A percentile compares a stretch with the other conserved stretches of the same genome.
These are phyloP conservation scores for Euplagia quadripunctaria DNA, from an alignment of 2,888 invertebrate genomes.

Conservation along the genomic window DNA sequence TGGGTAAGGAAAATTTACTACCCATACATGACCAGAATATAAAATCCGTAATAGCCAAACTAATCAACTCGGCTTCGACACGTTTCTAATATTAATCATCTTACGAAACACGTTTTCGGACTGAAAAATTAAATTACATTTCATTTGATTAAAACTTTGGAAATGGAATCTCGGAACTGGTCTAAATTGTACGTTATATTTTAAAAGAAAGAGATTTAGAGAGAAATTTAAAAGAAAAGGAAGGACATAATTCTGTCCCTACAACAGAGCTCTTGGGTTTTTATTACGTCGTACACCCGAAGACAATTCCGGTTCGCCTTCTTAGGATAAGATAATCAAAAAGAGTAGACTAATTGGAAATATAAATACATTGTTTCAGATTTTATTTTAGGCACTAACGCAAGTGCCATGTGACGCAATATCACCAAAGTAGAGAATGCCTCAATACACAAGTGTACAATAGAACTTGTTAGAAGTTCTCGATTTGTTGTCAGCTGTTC, in stretches of 20 bases:
- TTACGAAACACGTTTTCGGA: conserved; percentile 29
- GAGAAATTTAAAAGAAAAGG: conserved; percentile 59
- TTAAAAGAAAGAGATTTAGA: conserved; percentile 55
- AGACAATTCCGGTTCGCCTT: conserved; percentile 41
- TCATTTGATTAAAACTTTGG: conserved; percentile 49
- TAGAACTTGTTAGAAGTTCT: neutral
- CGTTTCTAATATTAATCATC: conserved; percentile 31
- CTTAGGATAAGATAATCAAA: conserved; percentile 47
- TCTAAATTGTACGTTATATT: conserved; percentile 46
- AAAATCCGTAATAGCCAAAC: neutral
- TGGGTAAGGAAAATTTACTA: conserved; percentile 15
- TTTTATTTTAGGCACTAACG: conserved; percentile 13
- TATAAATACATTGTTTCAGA: conserved; percentile 27
- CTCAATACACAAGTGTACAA: conserved; percentile 11
- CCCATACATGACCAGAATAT: conserved; percentile 12
- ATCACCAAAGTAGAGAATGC: neutral
- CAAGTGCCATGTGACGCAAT: conserved; percentile 13
- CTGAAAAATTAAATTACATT: conserved; percentile 33
- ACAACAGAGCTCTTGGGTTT: conserved; percentile 52
- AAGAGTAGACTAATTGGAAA: conserved; percentile 38
- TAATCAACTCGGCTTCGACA: conserved; percentile 21
- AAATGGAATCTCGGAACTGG: conserved; percentile 44
- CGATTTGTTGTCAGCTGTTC: neutral
- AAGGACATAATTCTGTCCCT: conserved; percentile 52
- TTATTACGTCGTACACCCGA: conserved; percentile 59